Evolutionary conservation across 2,888 invertebrate species (phyloP), one percentile per base, ranked within the genome.

Genomic region (Blera fallax): DNA sequence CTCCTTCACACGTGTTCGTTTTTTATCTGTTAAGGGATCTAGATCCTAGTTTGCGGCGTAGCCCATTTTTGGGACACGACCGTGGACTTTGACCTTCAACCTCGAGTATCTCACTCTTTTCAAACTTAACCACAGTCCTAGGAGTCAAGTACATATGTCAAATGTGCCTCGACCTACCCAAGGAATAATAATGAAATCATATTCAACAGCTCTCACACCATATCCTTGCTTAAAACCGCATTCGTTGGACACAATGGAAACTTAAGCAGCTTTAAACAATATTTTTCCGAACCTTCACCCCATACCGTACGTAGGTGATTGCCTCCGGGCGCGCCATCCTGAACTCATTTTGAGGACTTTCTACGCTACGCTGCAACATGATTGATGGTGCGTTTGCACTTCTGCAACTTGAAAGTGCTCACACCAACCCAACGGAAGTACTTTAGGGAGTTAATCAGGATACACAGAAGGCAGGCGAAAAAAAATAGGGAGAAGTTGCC

Each of bases 361-460:
- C 34, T 34, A 40, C 14, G 27, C 14, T 45, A 45, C 45, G 50
- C 18, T 76, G 70, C 58, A 70, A 70, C 37, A 84, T 80, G 85
- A 85, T 85, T 85, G 85, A 85, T 85, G 80, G 85, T 76, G 70
- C 76, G 76, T 76, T 85, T 67, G 74, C 69, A 80, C 84, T 83
- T 67, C 67, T 79, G 78, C 67, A 78, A 73, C 72, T 72, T 77
- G 67, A 10, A 58, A 64, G 37, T 37, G 65, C 16, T 64, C 70
- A 60, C 21, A 34, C 60, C n/a, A n/a, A n/a, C 34, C 32, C 34
- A 21, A 37, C 32, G 45, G 77, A 64, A 77, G 64, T 76, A 65
- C 65, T 81, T 80, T 67, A 67, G 43, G 54, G 80, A 85, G 85
- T 78, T 70, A 80, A 76, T 76, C 85, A 72, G 85, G 64, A 58